Evolutionary conservation across 1,140 invertebrate species (phyloP).

Genomic region (Penaeus vannamei): DNA sequence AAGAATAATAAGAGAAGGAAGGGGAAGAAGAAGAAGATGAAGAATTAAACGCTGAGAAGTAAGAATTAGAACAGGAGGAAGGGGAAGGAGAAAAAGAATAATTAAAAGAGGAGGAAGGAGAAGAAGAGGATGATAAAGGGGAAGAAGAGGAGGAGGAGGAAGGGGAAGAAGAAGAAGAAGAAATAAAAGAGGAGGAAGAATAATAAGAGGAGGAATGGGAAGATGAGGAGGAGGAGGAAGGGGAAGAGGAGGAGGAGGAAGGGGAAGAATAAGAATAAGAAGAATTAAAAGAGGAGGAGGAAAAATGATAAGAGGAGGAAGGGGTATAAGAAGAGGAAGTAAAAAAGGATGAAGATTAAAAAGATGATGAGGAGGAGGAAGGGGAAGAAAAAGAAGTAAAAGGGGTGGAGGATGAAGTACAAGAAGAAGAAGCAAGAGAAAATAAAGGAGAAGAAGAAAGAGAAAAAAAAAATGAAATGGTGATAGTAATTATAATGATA

Average conservation of each 20-base stretch:
- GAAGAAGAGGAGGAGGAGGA: neutral
- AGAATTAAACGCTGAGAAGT: neutral
- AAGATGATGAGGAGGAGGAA: too few relatives aligned
- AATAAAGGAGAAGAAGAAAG: neutral
- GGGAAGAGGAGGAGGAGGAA: neutral
- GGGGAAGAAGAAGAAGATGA: neutral
- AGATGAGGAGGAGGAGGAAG: neutral
- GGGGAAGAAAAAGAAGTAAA: neutral
- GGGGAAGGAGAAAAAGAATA: too few relatives aligned
- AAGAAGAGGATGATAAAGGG: too few relatives aligned
- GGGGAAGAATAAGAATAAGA: neutral
- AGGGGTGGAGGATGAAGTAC: too few relatives aligned
- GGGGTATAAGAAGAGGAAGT: neutral
- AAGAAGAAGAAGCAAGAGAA: neutral
- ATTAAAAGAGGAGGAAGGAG: too few relatives aligned
- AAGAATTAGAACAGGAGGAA: neutral
- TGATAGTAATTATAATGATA: neutral
- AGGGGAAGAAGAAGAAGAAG: slow-evolving; percentile 9
- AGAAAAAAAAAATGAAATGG: neutral
- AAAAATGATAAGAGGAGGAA: neutral
- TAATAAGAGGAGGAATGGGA: neutral
- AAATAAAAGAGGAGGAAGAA: neutral
- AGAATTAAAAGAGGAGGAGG: neutral
- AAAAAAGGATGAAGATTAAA: neutral
- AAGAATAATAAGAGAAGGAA: neutral